Conservation (phyloP, 2,797 vertebrate species). For the Eospalax fontanierii region DNA sequence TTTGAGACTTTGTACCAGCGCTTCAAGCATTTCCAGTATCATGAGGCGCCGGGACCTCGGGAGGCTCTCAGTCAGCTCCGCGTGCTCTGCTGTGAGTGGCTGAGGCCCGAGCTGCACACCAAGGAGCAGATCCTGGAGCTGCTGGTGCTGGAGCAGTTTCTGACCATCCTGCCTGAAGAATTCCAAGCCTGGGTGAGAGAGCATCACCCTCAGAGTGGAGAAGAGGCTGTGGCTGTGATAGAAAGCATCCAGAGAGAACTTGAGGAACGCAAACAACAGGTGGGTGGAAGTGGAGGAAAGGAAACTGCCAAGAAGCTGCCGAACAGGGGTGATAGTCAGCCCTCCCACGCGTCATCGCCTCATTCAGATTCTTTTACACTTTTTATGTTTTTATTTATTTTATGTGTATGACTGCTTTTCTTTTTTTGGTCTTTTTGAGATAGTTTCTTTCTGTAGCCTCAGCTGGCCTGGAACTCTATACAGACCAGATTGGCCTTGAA, state of each 20-base stretch:
- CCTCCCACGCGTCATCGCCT: slow-evolving; percentile 57
- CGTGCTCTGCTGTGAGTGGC: slow-evolving; percentile 87
- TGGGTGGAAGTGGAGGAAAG: slow-evolving; percentile 64
- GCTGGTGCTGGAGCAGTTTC: slow-evolving; percentile 86
- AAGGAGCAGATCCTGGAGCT: slow-evolving; percentile 87
- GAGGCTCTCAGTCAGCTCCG: slow-evolving; percentile 86
- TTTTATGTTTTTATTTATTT: not conserved
- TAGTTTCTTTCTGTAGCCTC: too few species aligned
- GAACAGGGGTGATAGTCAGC: slow-evolving; percentile 38
- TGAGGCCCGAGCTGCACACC: slow-evolving; percentile 85
- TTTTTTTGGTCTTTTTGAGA: too few species aligned
- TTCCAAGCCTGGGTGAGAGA: slow-evolving; percentile 85
- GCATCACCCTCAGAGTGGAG: slow-evolving; percentile 81
- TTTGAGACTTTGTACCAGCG: slow-evolving; percentile 84
- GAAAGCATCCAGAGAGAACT: slow-evolving; percentile 81
- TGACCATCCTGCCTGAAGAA: slow-evolving; percentile 83
- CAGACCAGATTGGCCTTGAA: too few species aligned
- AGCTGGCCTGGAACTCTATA: too few species aligned
- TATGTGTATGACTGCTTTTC: not conserved
- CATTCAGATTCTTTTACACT: slow-evolving; percentile 46
- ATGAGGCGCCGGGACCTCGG: slow-evolving; percentile 83
- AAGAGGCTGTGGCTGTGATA: slow-evolving; percentile 84
- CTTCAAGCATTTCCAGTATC: slow-evolving; percentile 85
- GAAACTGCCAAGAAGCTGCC: slow-evolving; percentile 57
- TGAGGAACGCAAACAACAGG: slow-evolving; percentile 78